A percentile compares a stretch with the other conserved stretches of the same genome.
Conservation (phyloP, 2,113 vertebrate species). For the Cyprinodon tularosa region DNA sequence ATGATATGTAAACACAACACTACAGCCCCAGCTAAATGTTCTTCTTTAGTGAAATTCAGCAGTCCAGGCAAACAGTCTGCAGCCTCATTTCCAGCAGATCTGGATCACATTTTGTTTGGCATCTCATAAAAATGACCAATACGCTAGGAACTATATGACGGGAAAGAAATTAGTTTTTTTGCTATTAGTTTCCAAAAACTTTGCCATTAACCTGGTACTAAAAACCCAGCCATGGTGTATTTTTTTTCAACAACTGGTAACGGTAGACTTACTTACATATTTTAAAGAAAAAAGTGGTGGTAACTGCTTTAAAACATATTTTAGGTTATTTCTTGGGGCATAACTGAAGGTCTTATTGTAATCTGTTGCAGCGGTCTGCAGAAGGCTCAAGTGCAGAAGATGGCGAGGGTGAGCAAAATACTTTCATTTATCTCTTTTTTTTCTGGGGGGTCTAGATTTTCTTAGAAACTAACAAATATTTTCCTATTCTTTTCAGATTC, state of each 20-base stretch:
- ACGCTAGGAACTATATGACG: neutral
- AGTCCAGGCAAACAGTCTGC: neutral
- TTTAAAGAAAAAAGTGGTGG: too few species aligned
- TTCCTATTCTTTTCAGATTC: slow-evolving; percentile 82
- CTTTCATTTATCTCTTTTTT: neutral
- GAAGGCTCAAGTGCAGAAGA: slow-evolving; percentile 95
- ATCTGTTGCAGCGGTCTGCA: slow-evolving; percentile 88
- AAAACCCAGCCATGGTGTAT: neutral
- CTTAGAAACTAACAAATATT: slow-evolving; percentile 6
- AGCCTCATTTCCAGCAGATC: neutral
- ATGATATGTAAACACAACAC: neutral
- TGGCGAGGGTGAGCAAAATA: slow-evolving; percentile 87
- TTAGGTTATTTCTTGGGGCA: neutral
- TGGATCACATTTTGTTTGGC: neutral
- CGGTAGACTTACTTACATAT: too few species aligned
- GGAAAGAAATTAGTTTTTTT: neutral
- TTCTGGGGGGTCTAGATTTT: neutral
- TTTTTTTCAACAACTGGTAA: neutral
- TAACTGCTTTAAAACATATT: neutral
- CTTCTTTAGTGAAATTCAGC: too few species aligned
- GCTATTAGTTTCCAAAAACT: neutral
- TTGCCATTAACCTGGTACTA: neutral
- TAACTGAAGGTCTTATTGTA: neutral
- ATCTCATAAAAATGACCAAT: neutral
- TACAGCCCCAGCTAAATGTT: neutral